Base-by-base conservation (phyloP, 37 sponge, comb jelly and placozoan genomes). In the Amphimedon queenslandica region DNA sequence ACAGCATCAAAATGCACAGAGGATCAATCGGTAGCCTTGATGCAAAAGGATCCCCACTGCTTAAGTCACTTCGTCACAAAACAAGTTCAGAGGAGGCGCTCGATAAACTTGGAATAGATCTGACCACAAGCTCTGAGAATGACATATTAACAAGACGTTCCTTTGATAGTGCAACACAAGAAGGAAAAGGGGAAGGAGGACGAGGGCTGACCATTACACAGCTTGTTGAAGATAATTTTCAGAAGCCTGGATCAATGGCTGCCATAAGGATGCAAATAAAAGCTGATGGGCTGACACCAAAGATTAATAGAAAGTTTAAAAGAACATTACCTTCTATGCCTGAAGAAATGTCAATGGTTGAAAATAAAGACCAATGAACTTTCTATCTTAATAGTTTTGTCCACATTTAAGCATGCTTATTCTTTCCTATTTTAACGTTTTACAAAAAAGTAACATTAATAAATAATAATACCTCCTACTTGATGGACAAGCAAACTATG, bases 221-320 rank as follows among this genome's bases (percentile, higher is more conserved):
- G 0, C 57, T 89, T 40, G 80, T 89, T 36, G 77, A 73, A 13
- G 77, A 79, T 58, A 77, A 76, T 61, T 55, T 83, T 3, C 33
- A 23, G 30, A 83, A 89, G 35, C 90, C 90, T 32, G 61, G 57
- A 24, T 72, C 79, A 31, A 89, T 89, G 55, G 71, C 84, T 56
- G 40, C 77, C 33, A 89, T 89, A 0, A 63, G 84, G 6, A 83
- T 71, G 72, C 71, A 89, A 55, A 68, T 89, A 0, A 89, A 89
- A 58, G 58, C 75, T 10, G 90, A 83, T n/a, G 37, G 32, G 3
- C 55, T 89, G 30, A 89, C 90, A 55, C 90, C 90, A 37, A 83
- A 76, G 39, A 79, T 89, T 11, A 63, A 83, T 31, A 67, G 77
- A 23, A 89, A 76, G 42, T 83, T 89, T 35, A 64, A 21, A 1